These are phyloP conservation scores for Telenomus remus DNA, from an alignment of 1,140 invertebrate species.

Conservation along the genomic window DNA sequence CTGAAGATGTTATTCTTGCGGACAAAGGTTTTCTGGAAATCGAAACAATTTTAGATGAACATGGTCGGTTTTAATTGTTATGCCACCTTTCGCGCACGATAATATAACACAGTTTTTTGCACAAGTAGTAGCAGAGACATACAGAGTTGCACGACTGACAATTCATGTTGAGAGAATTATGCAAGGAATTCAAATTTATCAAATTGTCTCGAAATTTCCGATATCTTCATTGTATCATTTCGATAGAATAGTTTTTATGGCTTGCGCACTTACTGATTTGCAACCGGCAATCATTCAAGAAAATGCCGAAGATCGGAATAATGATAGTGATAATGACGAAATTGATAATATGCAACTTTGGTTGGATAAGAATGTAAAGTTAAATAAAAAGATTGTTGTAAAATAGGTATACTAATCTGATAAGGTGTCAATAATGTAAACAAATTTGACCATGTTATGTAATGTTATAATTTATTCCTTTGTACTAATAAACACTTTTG, in stretches of 20 bases:
- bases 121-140: constrained; percentile 56
- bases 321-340: too few species aligned
- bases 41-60: constrained; percentile 10
- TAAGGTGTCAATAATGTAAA: too few species aligned
- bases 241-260: constrained; percentile 22
- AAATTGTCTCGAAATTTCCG: constrained; percentile 52
- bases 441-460: too few species aligned
- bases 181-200: constrained; percentile 55
- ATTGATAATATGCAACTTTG: too few species aligned
- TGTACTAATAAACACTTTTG: too few species aligned
- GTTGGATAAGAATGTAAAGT: too few species aligned
- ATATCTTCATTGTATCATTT: constrained; percentile 6
- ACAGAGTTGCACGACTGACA: constrained; percentile 59
- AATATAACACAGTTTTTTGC: constrained; percentile 54
- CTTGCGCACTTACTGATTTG: constrained; percentile 27
- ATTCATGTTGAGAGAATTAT: constrained; percentile 66
- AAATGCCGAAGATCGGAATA: not conserved
- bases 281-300: constrained; percentile 18
- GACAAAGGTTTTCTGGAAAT: constrained; percentile 31
- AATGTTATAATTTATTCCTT: too few species aligned
- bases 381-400: too few species aligned
- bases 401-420: too few species aligned
- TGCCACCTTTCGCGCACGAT: constrained; percentile 59
- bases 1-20: constrained; percentile 54
- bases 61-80: constrained; percentile 40